Evolutionary conservation across 1,140 invertebrate genomes (phyloP).

Genomic region (Saccostrea glomerata): DNA sequence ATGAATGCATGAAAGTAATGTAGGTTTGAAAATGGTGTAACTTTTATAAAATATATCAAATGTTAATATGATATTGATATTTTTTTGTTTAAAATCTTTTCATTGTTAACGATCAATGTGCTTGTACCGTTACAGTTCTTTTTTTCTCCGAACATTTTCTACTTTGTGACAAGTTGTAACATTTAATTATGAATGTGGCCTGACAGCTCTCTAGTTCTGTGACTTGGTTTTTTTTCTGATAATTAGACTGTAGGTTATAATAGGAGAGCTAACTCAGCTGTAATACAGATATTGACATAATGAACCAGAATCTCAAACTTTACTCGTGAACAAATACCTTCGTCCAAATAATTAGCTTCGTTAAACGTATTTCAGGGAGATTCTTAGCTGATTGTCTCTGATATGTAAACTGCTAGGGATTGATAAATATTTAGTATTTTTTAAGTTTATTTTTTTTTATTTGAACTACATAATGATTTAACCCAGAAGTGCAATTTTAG

Average conservation of each 20-base stretch:
- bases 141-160: not conserved
- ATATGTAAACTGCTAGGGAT: too few species aligned
- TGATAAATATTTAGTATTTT: not conserved
- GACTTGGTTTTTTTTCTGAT: not conserved
- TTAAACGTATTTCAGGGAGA: too few species aligned
- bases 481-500: not conserved
- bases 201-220: not conserved
- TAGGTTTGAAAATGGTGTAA: constrained; percentile 6
- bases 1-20: constrained; percentile 15
- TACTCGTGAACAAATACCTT: not conserved
- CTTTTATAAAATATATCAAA: not conserved
- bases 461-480: not conserved
- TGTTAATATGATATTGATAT: constrained; percentile 32
- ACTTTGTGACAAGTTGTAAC: not conserved
- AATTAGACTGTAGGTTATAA: not conserved
- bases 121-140: not conserved
- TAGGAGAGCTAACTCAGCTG: not conserved
- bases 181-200: not conserved
- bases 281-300: not conserved
- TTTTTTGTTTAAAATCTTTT: constrained; percentile 8
- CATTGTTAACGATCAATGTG: not conserved
- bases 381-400: too few species aligned
- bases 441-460: not conserved
- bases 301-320: not conserved
- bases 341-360: too few species aligned